Percentiles rank a stretch among this genome's conserved stretches.
phyloP scores from a whole-genome alignment of 2,888 invertebrate genomes.

The Belgica antarctica region DNA sequence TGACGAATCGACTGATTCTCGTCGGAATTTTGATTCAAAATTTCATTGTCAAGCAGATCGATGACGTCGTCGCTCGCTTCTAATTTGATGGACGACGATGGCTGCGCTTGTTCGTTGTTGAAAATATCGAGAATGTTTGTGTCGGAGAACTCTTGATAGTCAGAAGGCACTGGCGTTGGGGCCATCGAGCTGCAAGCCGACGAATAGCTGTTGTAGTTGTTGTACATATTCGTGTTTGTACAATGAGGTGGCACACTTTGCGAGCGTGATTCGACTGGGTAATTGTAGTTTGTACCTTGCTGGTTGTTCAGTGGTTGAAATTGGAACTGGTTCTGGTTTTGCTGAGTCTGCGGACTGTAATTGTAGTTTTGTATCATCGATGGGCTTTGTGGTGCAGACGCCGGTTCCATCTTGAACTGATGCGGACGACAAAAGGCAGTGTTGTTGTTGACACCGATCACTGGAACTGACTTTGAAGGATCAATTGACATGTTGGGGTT shows the following conservation, averaged over 20 bases:
- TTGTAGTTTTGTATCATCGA: conserved; percentile 45
- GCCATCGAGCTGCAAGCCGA: conserved; percentile 66
- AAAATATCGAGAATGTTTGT: conserved; percentile 48
- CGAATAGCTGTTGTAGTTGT: conserved; percentile 47
- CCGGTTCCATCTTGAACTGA: conserved; percentile 45
- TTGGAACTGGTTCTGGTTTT: conserved; percentile 44
- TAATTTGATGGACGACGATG: conserved; percentile 45
- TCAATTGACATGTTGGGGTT: conserved; percentile 1
- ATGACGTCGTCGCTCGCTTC: conserved; percentile 46
- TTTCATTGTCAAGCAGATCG: conserved; percentile 46
- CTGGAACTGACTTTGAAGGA: conserved; percentile 19
- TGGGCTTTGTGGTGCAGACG: conserved; percentile 45
- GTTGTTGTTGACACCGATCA: conserved; percentile 43
- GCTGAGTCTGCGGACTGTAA: conserved; percentile 44
- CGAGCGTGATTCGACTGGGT: conserved; percentile 62
- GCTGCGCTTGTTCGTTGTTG: conserved; percentile 45
- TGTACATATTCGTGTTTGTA: conserved; percentile 45
- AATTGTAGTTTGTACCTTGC: conserved; percentile 60
- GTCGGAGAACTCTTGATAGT: conserved; percentile 67
- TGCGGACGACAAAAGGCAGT: conserved; percentile 44
- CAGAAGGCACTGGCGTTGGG: conserved; percentile 68
- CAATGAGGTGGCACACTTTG: conserved; percentile 75
- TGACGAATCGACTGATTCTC: conserved; percentile 37
- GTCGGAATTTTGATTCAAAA: conserved; percentile 47
- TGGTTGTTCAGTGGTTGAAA: conserved; percentile 49